Conservation (phyloP, 2,888 invertebrate genomes). For the Zaprionus bogoriensis region DNA sequence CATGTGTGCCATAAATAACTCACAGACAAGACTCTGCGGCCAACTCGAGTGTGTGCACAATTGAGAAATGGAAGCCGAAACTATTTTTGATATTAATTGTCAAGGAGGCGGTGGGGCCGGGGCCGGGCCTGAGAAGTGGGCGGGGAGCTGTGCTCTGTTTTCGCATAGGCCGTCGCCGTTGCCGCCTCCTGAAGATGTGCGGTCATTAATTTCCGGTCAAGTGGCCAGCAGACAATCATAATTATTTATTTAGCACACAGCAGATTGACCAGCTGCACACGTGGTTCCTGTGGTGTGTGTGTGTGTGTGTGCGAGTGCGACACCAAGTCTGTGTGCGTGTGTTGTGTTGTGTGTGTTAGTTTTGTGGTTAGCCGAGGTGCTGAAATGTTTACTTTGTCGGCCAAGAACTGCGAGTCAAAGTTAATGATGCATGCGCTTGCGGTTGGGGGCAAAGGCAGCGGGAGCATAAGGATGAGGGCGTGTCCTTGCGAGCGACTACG, state of each 20-base stretch:
- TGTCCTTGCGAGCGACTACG: slow-evolving; percentile 7
- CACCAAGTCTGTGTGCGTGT: neutral
- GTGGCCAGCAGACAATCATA: slow-evolving; percentile 73
- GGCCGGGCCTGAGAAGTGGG: neutral
- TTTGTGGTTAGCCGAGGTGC: slow-evolving; percentile 72
- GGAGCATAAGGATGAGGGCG: neutral
- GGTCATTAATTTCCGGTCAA: slow-evolving; percentile 75
- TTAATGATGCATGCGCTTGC: slow-evolving; percentile 72
- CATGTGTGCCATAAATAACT: slow-evolving; percentile 60
- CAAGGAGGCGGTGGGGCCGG: slow-evolving; percentile 15
- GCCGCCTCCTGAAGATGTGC: slow-evolving; percentile 54
- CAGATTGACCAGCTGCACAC: slow-evolving; percentile 71
- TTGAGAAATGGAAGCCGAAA: slow-evolving; percentile 46
- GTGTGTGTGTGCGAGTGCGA: neutral
- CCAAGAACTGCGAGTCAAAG: slow-evolving; percentile 62
- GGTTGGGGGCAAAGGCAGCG: slow-evolving; percentile 43
- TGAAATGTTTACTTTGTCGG: slow-evolving; percentile 74
- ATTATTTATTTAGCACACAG: slow-evolving; percentile 71
- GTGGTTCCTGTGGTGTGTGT: slow-evolving; percentile 47
- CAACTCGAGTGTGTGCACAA: slow-evolving; percentile 69
- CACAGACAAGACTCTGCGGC: slow-evolving; percentile 47
- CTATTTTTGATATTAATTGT: slow-evolving; percentile 74
- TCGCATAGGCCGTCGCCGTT: neutral
- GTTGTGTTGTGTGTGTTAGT: slow-evolving; percentile 49
- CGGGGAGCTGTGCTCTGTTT: neutral